A percentile compares a stretch with the other conserved stretches of the same genome.
Evolutionary conservation across 2,113 vertebrate species (phyloP).

Genomic region (Anser brachyrhynchus): DNA sequence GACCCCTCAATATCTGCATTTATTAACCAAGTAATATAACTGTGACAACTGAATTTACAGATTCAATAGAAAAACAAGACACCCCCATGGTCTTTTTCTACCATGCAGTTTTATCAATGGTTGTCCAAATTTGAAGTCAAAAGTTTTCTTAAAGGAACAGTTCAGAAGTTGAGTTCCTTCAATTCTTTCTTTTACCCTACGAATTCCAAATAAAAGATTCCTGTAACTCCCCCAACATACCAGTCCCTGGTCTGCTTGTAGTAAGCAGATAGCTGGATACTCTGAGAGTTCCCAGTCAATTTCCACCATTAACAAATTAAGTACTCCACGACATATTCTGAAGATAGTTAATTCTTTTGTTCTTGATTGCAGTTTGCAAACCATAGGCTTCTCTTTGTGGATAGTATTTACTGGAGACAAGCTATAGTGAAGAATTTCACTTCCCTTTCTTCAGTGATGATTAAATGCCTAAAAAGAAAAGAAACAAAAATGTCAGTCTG

Average conservation of each 20-base stretch:
- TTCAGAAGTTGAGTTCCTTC: not conserved
- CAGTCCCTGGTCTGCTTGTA: not conserved
- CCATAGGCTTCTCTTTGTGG: not conserved
- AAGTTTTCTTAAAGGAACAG: not conserved
- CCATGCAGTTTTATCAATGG: not conserved
- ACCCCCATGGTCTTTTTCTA: not conserved
- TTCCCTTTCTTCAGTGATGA: conserved; percentile 50
- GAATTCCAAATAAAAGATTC: not conserved
- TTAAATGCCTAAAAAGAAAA: conserved; percentile 39
- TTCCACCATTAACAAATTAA: not conserved
- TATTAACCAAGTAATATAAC: not conserved
- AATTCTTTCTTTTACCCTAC: not conserved
- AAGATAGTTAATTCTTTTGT: not conserved
- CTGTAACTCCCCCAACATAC: not conserved
- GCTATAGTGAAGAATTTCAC: not conserved
- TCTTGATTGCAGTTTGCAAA: conserved; percentile 27
- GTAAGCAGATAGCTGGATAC: not conserved
- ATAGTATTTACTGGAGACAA: not conserved
- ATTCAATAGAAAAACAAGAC: not conserved
- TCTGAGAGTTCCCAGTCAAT: not conserved
- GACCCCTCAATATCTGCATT: not conserved
- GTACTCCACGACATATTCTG: not conserved
- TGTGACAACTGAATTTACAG: not conserved
- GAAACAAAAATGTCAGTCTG: conserved; percentile 2
- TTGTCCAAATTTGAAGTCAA: not conserved